Evolutionary conservation across 2,888 invertebrate species (phyloP).

Genomic region (Prenolepis imparis): DNA sequence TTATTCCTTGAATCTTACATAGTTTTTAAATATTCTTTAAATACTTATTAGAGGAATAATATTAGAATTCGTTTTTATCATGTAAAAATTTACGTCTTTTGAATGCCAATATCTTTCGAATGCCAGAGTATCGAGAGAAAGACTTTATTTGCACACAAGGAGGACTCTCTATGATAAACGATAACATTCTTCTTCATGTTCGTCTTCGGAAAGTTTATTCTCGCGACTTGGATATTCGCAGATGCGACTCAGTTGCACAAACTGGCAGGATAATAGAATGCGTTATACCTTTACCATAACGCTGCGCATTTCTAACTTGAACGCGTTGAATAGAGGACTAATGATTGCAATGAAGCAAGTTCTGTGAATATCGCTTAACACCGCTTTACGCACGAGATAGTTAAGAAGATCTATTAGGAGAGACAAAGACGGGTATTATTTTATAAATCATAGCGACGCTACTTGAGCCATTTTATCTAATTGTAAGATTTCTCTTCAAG

Average conservation of each 20-base stretch:
- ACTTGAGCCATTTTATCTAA: not conserved
- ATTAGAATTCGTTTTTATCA: not conserved
- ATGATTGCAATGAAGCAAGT: slow-evolving; percentile 53
- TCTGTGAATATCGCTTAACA: slow-evolving; percentile 42
- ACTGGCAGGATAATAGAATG: slow-evolving; percentile 52
- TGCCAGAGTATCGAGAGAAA: not conserved
- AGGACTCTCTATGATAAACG: slow-evolving; percentile 2
- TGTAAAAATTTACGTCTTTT: slow-evolving; percentile 1
- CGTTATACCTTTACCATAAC: slow-evolving; percentile 52
- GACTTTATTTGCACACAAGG: slow-evolving; percentile 23
- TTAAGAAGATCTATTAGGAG: slow-evolving; percentile 35
- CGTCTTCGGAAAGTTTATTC: slow-evolving; percentile 38
- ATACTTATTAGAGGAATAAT: slow-evolving; percentile 14
- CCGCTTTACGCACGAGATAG: slow-evolving; percentile 36
- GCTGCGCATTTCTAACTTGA: slow-evolving; percentile 37
- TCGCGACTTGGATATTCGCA: slow-evolving; percentile 33
- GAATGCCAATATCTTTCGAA: not conserved
- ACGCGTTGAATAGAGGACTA: slow-evolving; percentile 42
- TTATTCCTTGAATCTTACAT: not conserved
- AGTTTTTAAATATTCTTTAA: not conserved
- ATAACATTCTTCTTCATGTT: slow-evolving; percentile 40
- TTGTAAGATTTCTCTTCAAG: not conserved
- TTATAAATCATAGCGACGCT: not conserved
- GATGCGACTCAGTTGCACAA: slow-evolving; percentile 29
- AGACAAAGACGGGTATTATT: slow-evolving; percentile 28